Evolutionary conservation across 2,797 vertebrate genomes (phyloP), one percentile per base, ranked within the genome.

Genomic region (Acridotheres tristis): DNA sequence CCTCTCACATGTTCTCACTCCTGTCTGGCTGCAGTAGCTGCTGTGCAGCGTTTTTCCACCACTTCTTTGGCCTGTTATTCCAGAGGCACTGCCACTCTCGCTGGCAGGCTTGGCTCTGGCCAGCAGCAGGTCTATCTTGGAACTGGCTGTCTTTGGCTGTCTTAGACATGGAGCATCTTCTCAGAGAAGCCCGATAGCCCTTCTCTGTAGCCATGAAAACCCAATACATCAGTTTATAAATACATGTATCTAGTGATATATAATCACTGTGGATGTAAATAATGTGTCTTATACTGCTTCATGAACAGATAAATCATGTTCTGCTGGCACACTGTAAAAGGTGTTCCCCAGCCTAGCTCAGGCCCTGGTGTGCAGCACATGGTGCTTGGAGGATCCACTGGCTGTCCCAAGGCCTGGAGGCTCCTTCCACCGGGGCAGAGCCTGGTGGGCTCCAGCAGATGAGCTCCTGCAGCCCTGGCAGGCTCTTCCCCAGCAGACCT

Each of bases 91-190:
- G 8, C 36, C 42, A 25, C 19, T 11, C 17, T 11, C 3, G 0
- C 36, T 50, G 51, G 11, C 48, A 40, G 63, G 9, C 27, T 43
- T 6, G 16, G 54, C 72, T 48, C 32, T 55, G 48, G 13, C 17
- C 26, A 40, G 47, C 0, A 0, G 9, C 16, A 16, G n/a, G 18
- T 78, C 43, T 3, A 0, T 16, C 36, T 62, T 47, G 27, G 78
- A 67, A 2, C 22, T 0, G 0, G 3, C 34, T 27, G 25, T 8
- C 18, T 7, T 12, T 50, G 32, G 6, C 73, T 45, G 22, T 42
- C 3, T 36, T 5, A 7, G 61, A 51, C 20, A 5, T 0, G 21
- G 45, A 22, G 6, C 38, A 62, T 10, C 62, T 58, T 29, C 48
- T 45, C 67, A 47, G 67, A 47, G 55, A 36, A 73, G 19, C 14